Percentiles rank a stretch among this genome's conserved stretches.
Evolutionary conservation across 1,140 invertebrate genomes (phyloP).

Genomic region (Drosophila pruinosa): DNA sequence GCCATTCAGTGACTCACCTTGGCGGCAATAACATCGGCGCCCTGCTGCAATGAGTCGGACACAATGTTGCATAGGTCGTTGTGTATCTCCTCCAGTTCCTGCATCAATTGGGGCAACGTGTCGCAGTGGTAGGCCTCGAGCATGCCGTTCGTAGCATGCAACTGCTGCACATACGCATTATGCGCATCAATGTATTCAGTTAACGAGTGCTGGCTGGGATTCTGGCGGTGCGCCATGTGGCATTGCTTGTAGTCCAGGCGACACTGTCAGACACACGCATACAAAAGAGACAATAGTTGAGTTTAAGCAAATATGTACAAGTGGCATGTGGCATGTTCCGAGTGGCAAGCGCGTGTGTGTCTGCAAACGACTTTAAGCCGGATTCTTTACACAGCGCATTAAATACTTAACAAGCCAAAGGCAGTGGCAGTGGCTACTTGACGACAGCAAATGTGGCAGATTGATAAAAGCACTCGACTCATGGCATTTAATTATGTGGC

Average conservation of each 20-base stretch:
- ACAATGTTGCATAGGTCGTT: constrained; percentile 91
- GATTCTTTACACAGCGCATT: neutral
- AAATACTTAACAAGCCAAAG: constrained; percentile 15
- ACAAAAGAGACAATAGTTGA: neutral
- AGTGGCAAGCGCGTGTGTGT: neutral
- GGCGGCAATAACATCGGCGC: constrained; percentile 90
- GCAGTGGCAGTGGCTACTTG: constrained; percentile 9
- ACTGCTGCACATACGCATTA: constrained; percentile 96
- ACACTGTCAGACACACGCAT: constrained; percentile 84
- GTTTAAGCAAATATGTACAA: neutral
- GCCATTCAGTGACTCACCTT: constrained; percentile 86
- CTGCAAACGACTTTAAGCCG: constrained; percentile 5
- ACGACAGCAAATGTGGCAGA: constrained; percentile 12
- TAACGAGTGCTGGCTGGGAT: constrained; percentile 87
- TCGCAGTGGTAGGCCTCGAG: constrained; percentile 88
- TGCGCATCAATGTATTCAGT: constrained; percentile 94
- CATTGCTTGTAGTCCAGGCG: constrained; percentile 93
- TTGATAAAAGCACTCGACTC: constrained; percentile 11
- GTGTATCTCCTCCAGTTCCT: constrained; percentile 95
- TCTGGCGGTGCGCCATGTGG: constrained; percentile 89
- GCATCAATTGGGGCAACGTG: constrained; percentile 90
- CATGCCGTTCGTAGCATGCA: constrained; percentile 96
- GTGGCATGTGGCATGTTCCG: constrained; percentile 3
- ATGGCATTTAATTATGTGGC: constrained; percentile 27
- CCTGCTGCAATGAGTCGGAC: constrained; percentile 91